Percentiles rank a stretch among this genome's conserved stretches.
Conservation (phyloP, 2,888 invertebrate species). For the Drosophila yooni region DNA sequence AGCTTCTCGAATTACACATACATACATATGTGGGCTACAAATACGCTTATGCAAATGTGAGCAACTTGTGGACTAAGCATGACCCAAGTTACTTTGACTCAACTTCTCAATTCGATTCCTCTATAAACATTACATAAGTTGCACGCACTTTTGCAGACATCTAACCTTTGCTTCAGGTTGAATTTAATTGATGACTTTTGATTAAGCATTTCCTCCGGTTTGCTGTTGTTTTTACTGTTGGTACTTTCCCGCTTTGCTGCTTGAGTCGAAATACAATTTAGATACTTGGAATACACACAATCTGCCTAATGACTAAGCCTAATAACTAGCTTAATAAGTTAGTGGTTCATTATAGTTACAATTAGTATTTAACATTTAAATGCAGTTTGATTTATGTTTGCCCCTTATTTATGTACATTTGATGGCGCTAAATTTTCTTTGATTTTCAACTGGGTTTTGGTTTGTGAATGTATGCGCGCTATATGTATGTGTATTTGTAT, state of each 20-base stretch:
- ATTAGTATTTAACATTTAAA: constrained; percentile 72
- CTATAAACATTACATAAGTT: neutral
- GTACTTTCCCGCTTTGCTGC: constrained; percentile 21
- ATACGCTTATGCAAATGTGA: constrained; percentile 14
- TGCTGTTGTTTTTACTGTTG: neutral
- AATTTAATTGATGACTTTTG: constrained; percentile 17
- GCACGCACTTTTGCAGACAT: neutral
- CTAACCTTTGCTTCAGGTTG: neutral
- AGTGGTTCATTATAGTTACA: constrained; percentile 60
- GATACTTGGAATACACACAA: constrained; percentile 30
- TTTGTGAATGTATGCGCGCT: constrained; percentile 1
- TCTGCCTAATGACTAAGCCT: constrained; percentile 35
- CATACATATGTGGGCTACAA: constrained; percentile 7
- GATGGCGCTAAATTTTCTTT: constrained; percentile 38
- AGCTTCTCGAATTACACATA: constrained; percentile 8
- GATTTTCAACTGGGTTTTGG: constrained; percentile 31
- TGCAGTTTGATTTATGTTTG: constrained; percentile 77
- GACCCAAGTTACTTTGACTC: neutral
- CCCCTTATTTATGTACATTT: constrained; percentile 70
- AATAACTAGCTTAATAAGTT: constrained; percentile 39
- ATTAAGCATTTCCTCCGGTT: constrained; percentile 16
- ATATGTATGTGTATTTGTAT: neutral
- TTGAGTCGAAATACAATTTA: constrained; percentile 33
- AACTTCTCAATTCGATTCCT: neutral
- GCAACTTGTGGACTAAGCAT: constrained; percentile 7